A percentile compares a stretch with the other conserved stretches of the same genome.
Conservation (phyloP, 1,140 invertebrate species). For the Neodiprion fabricii region DNA sequence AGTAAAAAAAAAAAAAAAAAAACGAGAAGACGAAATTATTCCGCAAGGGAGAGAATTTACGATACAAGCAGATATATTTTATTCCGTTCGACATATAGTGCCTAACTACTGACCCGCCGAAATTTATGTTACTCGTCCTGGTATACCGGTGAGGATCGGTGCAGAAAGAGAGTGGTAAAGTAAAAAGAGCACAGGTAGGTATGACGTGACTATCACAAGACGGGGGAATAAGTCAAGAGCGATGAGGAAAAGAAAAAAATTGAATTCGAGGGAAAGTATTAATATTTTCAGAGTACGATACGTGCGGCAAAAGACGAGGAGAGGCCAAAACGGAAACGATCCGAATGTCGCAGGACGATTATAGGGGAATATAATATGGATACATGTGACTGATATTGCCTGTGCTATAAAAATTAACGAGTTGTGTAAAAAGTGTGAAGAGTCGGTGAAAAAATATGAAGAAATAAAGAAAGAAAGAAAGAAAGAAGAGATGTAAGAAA, state of each 20-base stretch:
- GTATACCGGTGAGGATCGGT: not conserved
- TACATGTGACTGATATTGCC: constrained; percentile 20
- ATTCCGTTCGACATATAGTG: constrained; percentile 50
- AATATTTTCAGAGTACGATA: no score
- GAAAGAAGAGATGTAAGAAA: not conserved
- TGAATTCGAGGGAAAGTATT: no score
- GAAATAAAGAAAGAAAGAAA: constrained; percentile 35
- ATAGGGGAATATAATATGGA: not conserved
- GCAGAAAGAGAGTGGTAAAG: constrained; percentile 11
- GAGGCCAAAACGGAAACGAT: no score
- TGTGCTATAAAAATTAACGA: not conserved
- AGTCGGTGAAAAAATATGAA: constrained; percentile 21
- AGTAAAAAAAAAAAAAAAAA: no score
- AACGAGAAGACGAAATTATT: constrained; percentile 41
- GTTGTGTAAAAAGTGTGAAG: not conserved
- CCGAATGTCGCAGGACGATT: no score
- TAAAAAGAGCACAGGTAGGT: constrained; percentile 25
- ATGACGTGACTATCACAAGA: constrained; percentile 24
- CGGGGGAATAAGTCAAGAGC: constrained; percentile 14
- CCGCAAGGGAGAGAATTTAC: constrained; percentile 45
- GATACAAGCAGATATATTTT: constrained; percentile 54
- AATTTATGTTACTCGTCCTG: constrained; percentile 51
- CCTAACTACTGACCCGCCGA: constrained; percentile 45
- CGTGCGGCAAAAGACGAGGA: no score
- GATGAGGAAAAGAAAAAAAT: no score